phyloP scores from a whole-genome alignment of 2,888 invertebrate genomes.

The Protodeltote pygarga region DNA sequence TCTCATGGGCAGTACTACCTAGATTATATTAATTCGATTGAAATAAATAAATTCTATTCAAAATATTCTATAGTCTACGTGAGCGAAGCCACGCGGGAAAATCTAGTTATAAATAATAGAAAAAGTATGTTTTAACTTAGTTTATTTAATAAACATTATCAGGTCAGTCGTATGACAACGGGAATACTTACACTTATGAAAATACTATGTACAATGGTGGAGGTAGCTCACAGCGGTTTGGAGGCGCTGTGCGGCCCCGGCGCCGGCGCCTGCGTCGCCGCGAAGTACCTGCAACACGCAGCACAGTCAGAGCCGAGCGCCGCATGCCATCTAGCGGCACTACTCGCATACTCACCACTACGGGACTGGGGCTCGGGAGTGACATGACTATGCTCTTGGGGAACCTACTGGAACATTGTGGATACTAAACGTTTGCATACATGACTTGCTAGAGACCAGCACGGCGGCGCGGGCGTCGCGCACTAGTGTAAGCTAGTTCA shows the following conservation, averaged over 20 bases:
- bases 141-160: conserved; percentile 65
- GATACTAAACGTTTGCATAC: no score
- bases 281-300: conserved; percentile 32
- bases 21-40: no score
- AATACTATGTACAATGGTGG: conserved; percentile 59
- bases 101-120: conserved; percentile 38
- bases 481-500: no score
- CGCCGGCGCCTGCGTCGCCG: neutral
- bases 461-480: no score
- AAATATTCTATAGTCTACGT: no score
- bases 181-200: conserved; percentile 55
- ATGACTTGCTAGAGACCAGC: no score
- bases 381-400: no score
- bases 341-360: conserved; percentile 10
- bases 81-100: no score
- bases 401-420: no score
- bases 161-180: conserved; percentile 64
- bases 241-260: conserved; percentile 3
- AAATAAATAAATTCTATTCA: no score
- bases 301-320: conserved; percentile 11
- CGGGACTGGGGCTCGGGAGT: neutral
- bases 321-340: conserved; percentile 30
- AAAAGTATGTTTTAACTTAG: conserved; percentile 56
- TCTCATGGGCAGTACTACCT: no score
- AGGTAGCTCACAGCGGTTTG: conserved; percentile 12